Base-by-base conservation (phyloP, 2,113 vertebrate genomes). In the Chaetodon trifascialis region DNA sequence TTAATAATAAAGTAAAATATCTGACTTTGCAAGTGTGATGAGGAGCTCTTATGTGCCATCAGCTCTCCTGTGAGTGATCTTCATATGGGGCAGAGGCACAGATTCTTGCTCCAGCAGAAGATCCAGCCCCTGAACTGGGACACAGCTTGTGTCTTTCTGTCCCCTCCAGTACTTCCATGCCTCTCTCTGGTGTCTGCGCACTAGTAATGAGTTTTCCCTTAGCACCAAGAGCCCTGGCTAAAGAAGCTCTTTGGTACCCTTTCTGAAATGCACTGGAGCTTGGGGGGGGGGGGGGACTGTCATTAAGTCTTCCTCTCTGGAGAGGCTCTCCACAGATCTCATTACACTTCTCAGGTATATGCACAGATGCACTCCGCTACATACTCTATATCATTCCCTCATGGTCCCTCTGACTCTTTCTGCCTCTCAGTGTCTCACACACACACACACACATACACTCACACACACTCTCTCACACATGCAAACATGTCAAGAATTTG, bases 171-270 rank as follows among this genome's bases (percentile, higher is more conserved):
- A 60, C 79, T 38, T 73, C 62, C 58, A 21, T 36, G 66, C 19
- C 63, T 79, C 60, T 71, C 59, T 86, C 75, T 86, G 74, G 64
- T 91, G 83, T 78, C 79, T 88, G 75, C 59, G 17, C 86, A 84
- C 76, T 34, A 69, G 56, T 90, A 91, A 94, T 91, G 89, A 91
- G 73, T 85, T 71, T 30, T 73, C 73, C 79, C 67, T 47, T 58
- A 73, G 68, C 80, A 85, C 54, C 55, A 14, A 55, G 60, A 75
- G 72, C 81, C 55, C 65, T 49, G 73, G 83, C 82, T 74, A 63
- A 86, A 85, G 62, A 72, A 70, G 1, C 0, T 70, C 23, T 62
- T 65, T 63, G 77, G 59, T 85, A 60, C 74, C 84, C 56, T 65
- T 51, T 71, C 69, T 74, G 83, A 90, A 84, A 86, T 60, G 46